These are phyloP conservation scores for Pyrgilauda ruficollis DNA, from an alignment of 2,113 vertebrate genomes.

Conservation along the genomic window DNA sequence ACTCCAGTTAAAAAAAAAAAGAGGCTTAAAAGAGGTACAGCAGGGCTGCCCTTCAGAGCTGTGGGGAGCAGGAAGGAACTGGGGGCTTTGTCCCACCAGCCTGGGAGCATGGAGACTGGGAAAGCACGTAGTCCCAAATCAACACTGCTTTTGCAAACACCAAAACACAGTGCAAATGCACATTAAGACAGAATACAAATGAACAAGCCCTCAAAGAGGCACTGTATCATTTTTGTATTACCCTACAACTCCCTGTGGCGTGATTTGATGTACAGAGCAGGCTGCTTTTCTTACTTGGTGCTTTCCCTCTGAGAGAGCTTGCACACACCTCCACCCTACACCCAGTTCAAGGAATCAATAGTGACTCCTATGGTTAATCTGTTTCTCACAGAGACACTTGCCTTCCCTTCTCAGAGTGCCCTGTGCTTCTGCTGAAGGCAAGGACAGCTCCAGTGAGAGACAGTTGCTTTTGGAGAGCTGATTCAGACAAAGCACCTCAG, in stretches of 20 bases:
- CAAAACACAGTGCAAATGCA: rapidly evolving
- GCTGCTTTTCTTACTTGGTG: neutral
- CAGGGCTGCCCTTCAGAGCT: neutral
- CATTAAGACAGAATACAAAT: neutral
- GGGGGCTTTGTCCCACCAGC: neutral
- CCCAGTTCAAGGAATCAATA: neutral
- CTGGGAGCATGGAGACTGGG: neutral
- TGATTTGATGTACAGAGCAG: neutral
- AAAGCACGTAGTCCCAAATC: neutral
- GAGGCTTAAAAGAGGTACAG: neutral
- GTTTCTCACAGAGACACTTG: neutral
- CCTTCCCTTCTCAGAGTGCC: neutral
- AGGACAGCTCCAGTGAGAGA: neutral
- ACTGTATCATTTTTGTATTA: neutral
- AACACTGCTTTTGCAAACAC: neutral
- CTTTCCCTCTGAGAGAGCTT: neutral
- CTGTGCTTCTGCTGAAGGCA: neutral
- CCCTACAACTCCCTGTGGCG: neutral
- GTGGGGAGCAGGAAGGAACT: neutral
- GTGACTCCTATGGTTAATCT: neutral
- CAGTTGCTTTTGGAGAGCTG: neutral
- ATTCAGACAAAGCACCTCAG: neutral
- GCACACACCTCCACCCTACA: neutral
- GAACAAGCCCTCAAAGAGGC: neutral
- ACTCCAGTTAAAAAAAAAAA: neutral